Conservation (phyloP, 2,888 invertebrate genomes). For the Uloborus plumipes region DNA sequence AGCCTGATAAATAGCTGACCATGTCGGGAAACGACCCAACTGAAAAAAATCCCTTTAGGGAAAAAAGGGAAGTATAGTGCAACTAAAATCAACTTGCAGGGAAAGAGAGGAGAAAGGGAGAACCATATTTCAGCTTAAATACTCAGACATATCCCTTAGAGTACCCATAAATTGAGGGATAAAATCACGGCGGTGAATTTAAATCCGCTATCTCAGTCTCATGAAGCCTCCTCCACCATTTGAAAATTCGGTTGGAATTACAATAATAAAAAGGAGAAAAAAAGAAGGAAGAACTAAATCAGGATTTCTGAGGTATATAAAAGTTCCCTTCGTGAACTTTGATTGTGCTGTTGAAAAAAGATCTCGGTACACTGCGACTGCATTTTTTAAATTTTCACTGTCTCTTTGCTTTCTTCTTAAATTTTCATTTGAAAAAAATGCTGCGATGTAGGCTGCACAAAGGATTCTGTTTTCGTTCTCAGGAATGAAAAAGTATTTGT, state of each 20-base stretch:
- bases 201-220: constrained; percentile 10
- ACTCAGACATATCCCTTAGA: constrained; percentile 15
- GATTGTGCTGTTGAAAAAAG: not conserved
- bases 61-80: too few species aligned
- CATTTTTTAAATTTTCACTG: constrained; percentile 45
- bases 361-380: constrained; percentile 3
- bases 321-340: not conserved
- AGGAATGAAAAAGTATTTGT: too few species aligned
- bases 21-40: constrained; percentile 10
- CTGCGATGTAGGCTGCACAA: not conserved
- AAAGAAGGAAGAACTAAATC: constrained; percentile 7
- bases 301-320: constrained; percentile 7
- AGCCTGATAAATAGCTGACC: constrained; percentile 20
- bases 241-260: not conserved
- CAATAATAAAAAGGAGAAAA: constrained; percentile 2
- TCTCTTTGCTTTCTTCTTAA: not conserved
- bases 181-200: constrained; percentile 8
- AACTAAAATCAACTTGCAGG: too few species aligned
- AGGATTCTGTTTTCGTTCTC: too few species aligned
- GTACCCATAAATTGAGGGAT: constrained; percentile 14
- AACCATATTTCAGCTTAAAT: constrained; percentile 19
- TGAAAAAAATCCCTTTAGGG: too few species aligned
- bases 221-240: not conserved
- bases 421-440: not conserved
- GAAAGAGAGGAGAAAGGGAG: not conserved